These are phyloP conservation scores for Ifrita kowaldi DNA, from an alignment of 2,113 vertebrate species.

Conservation along the genomic window DNA sequence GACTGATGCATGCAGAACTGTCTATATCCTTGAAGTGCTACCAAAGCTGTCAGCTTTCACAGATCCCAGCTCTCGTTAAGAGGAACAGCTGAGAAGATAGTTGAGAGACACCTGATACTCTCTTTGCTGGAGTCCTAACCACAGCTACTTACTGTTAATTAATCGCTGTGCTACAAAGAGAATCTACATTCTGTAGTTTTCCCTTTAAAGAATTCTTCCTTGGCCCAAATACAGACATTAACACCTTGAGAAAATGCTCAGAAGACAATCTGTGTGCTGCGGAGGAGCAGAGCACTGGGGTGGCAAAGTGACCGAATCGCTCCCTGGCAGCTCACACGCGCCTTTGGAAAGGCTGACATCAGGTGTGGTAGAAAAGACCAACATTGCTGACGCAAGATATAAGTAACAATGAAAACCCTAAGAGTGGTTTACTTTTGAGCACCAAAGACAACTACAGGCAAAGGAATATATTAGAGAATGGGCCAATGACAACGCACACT, in stretches of 20 bases:
- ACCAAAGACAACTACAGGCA: background rate
- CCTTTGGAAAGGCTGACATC: background rate
- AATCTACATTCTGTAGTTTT: background rate
- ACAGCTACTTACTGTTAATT: conserved; percentile 37
- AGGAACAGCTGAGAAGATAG: background rate
- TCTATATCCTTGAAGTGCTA: background rate
- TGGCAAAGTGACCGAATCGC: background rate
- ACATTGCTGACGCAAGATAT: background rate
- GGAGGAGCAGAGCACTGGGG: background rate
- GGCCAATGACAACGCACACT: fast-evolving
- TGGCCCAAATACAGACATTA: background rate
- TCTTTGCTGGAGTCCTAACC: background rate
- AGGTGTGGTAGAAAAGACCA: background rate
- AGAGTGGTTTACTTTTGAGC: background rate
- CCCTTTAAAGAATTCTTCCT: background rate
- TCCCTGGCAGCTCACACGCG: background rate
- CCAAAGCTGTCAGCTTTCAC: background rate
- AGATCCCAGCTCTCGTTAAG: background rate
- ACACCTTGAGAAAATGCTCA: background rate
- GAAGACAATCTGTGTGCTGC: background rate
- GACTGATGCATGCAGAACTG: background rate
- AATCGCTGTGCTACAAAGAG: background rate
- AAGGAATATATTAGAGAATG: background rate
- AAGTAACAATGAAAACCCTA: background rate
- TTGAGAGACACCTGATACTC: conserved; percentile 12